Evolutionary conservation across 2,888 invertebrate species (phyloP).

Genomic region (Pycnomerus fuliginosus): DNA sequence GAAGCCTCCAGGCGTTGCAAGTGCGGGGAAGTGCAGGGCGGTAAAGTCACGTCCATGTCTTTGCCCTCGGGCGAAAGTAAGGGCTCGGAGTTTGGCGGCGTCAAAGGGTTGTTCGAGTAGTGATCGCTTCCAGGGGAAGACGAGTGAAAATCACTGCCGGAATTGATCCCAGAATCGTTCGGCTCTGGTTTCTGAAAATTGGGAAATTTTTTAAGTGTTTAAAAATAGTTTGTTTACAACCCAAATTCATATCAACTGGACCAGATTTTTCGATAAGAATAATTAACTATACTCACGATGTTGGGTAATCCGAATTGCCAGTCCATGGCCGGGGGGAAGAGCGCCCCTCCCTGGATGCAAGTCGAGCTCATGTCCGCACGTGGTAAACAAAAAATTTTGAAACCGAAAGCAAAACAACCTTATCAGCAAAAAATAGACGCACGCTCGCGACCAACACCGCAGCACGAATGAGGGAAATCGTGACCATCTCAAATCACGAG

Average conservation of each 20-base stretch:
- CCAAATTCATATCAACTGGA: slow-evolving; percentile 20
- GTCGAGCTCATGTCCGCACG: slow-evolving; percentile 44
- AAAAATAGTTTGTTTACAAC: slow-evolving; percentile 26
- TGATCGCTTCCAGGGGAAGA: slow-evolving; percentile 60
- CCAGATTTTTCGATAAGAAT: slow-evolving; percentile 15
- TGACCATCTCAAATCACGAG: slow-evolving; percentile 38
- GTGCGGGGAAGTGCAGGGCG: slow-evolving; percentile 48
- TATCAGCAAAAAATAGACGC: slow-evolving; percentile 24
- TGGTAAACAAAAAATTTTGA: not conserved
- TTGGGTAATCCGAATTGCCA: slow-evolving; percentile 42
- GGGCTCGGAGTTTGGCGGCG: slow-evolving; percentile 61
- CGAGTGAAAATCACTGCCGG: slow-evolving; percentile 62
- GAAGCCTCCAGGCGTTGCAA: slow-evolving; percentile 47
- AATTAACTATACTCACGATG: slow-evolving; percentile 35
- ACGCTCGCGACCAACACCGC: slow-evolving; percentile 26
- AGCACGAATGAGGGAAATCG: slow-evolving; percentile 8
- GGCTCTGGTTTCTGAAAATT: slow-evolving; percentile 61
- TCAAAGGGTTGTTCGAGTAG: slow-evolving; percentile 50
- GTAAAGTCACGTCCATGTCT: slow-evolving; percentile 32
- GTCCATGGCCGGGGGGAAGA: slow-evolving; percentile 12
- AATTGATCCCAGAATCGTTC: slow-evolving; percentile 62
- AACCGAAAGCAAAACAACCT: not conserved
- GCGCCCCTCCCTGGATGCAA: slow-evolving; percentile 37
- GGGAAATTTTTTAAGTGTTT: too few relatives aligned
- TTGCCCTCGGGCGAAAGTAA: slow-evolving; percentile 29